Base-by-base conservation (phyloP, 2,113 vertebrate genomes). In the Brachirus orientalis region DNA sequence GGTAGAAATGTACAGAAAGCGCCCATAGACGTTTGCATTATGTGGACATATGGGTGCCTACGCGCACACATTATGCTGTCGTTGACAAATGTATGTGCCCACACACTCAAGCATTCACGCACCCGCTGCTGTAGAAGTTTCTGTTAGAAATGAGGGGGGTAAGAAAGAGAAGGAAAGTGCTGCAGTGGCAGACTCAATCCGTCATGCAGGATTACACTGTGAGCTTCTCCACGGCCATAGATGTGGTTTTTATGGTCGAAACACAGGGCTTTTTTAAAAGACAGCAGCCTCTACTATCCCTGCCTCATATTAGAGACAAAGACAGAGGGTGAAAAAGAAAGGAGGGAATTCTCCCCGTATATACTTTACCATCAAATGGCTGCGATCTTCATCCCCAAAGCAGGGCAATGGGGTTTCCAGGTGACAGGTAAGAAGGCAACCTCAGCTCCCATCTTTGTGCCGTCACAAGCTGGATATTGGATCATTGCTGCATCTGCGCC, bases 201-300 rank as follows among this genome's bases (percentile, higher is more conserved):
- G 91, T 92, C 90, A 90, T 85, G 87, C 84, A 72, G 90, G 91
- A 93, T 93, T 92, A 92, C 78, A 77, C 70, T 62, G 73, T 90
- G 91, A 90, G 86, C 90, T 91, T 85, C 89, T 93, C 84, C 79
- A 88, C 68, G 80, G 88, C 83, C 82, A 76, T 81, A 79, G 89
- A 93, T 86, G 85, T 74, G 80, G 84, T 81, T 91, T 90, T 92
- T 89, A 90, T 85, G 69, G 81, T 38, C 85, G 83, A 84, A 85
- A 90, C 86, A 83, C 66, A 69, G 77, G 80, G 76, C 75, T 90
- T 92, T 90, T 84, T 79, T 77, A 78, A 83, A 79, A 81, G 9
- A 73, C 83, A 68, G 70, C 28, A 61, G 72, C 74, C 75, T 72
- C 63, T 80, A 74, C 73, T 63, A 75, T 85, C 67, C 70, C 59